These are phyloP conservation scores for Oreamnos americanus DNA, from an alignment of 2,113 vertebrate species.

Conservation along the genomic window DNA sequence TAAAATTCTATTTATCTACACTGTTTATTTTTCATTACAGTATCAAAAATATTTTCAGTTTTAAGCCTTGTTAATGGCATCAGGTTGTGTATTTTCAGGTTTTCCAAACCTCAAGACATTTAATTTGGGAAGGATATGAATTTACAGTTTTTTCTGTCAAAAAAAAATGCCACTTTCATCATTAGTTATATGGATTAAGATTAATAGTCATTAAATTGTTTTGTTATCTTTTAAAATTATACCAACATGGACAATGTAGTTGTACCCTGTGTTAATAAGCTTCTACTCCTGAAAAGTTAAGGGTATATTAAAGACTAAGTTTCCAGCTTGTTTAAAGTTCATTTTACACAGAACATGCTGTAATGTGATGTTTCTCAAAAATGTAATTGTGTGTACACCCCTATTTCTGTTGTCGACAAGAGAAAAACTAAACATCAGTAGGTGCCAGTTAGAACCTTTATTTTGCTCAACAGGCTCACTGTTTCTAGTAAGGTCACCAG, in stretches of 20 bases:
- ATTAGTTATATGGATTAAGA: not conserved
- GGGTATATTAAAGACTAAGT: not conserved
- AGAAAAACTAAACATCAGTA: slow-evolving; percentile 21
- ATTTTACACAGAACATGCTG: slow-evolving; percentile 9
- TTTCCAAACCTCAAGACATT: slow-evolving; percentile 10
- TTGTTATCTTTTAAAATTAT: not conserved
- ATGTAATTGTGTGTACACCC: not conserved
- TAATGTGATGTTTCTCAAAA: slow-evolving; percentile 20
- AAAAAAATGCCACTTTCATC: not conserved
- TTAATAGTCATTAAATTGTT: not conserved
- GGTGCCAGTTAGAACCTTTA: not conserved
- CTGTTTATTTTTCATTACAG: not conserved
- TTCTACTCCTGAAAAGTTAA: not conserved
- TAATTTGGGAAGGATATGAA: not conserved
- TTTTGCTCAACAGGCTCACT: slow-evolving; percentile 28
- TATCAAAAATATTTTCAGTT: not conserved
- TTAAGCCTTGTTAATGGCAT: not conserved
- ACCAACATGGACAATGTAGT: not conserved
- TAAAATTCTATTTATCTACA: not conserved
- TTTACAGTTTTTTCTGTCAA: not conserved
- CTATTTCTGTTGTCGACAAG: slow-evolving; percentile 47
- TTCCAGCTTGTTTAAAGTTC: slow-evolving; percentile 19
- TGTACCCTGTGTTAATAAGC: not conserved
- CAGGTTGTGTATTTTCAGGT: not conserved
- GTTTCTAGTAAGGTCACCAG: slow-evolving; percentile 12